Evolutionary conservation across 2,888 invertebrate species (phyloP), one percentile per base, ranked within the genome.

Genomic region (Protula sp.): DNA sequence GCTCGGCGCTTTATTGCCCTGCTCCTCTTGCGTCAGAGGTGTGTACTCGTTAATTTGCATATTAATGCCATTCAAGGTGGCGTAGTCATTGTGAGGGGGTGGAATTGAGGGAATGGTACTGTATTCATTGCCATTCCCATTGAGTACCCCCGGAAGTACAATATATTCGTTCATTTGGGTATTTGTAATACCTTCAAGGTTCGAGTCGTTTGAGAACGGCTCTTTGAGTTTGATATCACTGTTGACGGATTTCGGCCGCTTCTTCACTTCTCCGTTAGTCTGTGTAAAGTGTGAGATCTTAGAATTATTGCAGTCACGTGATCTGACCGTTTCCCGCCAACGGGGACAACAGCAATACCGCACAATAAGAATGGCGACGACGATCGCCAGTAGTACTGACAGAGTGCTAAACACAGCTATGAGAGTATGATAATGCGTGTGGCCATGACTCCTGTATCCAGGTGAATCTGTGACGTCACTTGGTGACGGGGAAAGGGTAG

Each of bases 241-340:
- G 31, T 60, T 57, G 19, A 57, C 57, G 24, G 60, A 60, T 38
- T 60, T 60, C 1, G 57, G 60, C 5, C 54, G 55, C 30, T 55
- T 55, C 45, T 38, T 55, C n/a, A 27, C 24, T 1, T 31, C 55
- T 26, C 26, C 45, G 5, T 30, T 4, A 26, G 38, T 55, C 24
- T 53, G 53, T 24, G 53, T 38, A 19, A 38, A 38, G 38, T 38
- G 38, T 38, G 38, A 38, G 38, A 38, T 38, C 38, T 9, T 14
- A 14, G 38, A n/a, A n/a, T n/a, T n/a, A n/a, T n/a, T n/a, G n/a
- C n/a, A n/a, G n/a, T n/a, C n/a, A n/a, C n/a, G n/a, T n/a, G n/a
- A n/a, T n/a, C n/a, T n/a, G n/a, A n/a, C n/a, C n/a, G n/a, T n/a
- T 48, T 14, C 14, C 22, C 14, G n/a, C n/a, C n/a, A n/a, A n/a